Conservation (phyloP, 1,140 invertebrate genomes). For the Dryas iulia region DNA sequence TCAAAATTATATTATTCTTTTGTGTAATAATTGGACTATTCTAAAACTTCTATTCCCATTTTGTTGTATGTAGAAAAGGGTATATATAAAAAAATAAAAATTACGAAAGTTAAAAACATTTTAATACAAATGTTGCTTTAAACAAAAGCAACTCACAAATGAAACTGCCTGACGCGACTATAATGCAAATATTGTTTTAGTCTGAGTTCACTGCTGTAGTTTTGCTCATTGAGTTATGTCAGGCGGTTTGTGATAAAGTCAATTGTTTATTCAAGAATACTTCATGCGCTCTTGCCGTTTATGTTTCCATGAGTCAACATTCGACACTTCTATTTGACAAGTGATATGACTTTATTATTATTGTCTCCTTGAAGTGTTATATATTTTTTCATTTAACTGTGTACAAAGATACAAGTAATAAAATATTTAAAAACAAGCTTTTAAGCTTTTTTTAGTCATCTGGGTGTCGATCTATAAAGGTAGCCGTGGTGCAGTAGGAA, state of each 20-base stretch:
- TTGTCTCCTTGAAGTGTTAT: not conserved
- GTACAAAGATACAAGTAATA: not conserved
- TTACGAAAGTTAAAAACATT: too few relatives aligned
- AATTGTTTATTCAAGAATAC: constrained; percentile 10
- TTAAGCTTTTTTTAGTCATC: too few relatives aligned
- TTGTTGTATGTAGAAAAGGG: too few relatives aligned
- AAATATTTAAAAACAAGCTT: too few relatives aligned
- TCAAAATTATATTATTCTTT: too few relatives aligned
- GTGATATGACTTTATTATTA: not conserved
- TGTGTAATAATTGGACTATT: too few relatives aligned
- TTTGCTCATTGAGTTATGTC: constrained; percentile 14
- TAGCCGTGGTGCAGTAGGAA: too few relatives aligned
- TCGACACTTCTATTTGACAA: not conserved
- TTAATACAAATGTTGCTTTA: not conserved
- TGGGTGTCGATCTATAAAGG: too few relatives aligned
- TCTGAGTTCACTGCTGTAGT: constrained; percentile 7
- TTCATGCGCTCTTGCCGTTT: not conserved
- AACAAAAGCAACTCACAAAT: not conserved
- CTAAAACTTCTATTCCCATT: too few relatives aligned
- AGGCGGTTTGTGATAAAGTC: constrained; percentile 13
- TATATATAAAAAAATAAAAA: too few relatives aligned
- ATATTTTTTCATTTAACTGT: not conserved
- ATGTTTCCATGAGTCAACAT: not conserved
- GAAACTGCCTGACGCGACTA: constrained; percentile 2
- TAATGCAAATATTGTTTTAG: constrained; percentile 15